These are phyloP conservation scores for Rana temporaria DNA, from an alignment of 2,113 vertebrate species.

Conservation along the genomic window DNA sequence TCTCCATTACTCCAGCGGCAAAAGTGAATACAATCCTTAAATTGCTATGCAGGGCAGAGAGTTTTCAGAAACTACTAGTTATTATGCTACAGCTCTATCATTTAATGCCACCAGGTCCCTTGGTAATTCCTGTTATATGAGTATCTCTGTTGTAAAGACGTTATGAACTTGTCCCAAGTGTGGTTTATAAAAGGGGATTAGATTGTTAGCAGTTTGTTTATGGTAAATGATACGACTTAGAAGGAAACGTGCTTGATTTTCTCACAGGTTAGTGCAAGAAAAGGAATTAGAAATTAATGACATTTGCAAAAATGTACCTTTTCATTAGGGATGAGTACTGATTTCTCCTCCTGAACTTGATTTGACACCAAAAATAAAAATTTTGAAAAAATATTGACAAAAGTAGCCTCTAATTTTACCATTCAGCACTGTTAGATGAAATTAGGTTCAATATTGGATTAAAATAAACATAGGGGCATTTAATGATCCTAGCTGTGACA, in stretches of 20 bases:
- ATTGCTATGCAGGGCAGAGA: constrained; percentile 50
- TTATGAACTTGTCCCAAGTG: constrained; percentile 53
- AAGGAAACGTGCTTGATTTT: background rate
- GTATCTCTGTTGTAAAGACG: constrained; percentile 34
- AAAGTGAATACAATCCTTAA: constrained; percentile 52
- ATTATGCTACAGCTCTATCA: constrained; percentile 54
- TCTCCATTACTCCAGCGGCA: constrained; percentile 7
- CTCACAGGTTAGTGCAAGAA: too few relatives aligned
- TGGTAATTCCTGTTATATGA: constrained; percentile 54
- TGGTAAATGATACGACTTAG: constrained; percentile 43
- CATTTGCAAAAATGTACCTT: too few relatives aligned
- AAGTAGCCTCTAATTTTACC: too few relatives aligned
- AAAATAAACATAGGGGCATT: too few relatives aligned
- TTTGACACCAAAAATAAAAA: too few relatives aligned
- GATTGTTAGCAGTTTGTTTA: constrained; percentile 23
- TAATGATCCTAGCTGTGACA: too few relatives aligned
- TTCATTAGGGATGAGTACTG: too few relatives aligned
- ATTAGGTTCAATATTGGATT: too few relatives aligned
- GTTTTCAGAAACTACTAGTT: constrained; percentile 45
- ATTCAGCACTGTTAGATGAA: too few relatives aligned
- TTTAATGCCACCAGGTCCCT: constrained; percentile 49
- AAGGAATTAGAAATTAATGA: too few relatives aligned
- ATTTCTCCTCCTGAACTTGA: too few relatives aligned
- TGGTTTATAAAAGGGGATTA: constrained; percentile 52
- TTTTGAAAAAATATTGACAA: too few relatives aligned